Percentiles rank a stretch among this genome's conserved stretches.
Evolutionary conservation across 2,113 vertebrate species (phyloP).

Genomic region (Oreochromis tanganicae): DNA sequence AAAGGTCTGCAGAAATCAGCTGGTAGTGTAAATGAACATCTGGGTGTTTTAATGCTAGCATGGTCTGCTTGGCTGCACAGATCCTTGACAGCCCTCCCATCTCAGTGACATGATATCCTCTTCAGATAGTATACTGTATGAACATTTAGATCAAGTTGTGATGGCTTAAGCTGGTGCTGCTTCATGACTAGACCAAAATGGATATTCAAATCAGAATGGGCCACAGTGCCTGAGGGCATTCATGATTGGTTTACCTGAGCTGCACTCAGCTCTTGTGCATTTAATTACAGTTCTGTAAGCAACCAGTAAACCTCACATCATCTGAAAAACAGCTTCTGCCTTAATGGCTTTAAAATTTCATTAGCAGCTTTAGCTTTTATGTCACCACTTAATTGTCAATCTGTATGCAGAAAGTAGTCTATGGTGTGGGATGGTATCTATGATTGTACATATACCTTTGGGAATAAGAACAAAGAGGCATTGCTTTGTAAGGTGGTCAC

Average conservation of each 20-base stretch:
- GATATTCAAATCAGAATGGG: background rate
- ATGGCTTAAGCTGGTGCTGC: background rate
- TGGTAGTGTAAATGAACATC: constrained; percentile 17
- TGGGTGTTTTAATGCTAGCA: background rate
- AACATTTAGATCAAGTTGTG: background rate
- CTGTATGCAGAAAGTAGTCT: background rate
- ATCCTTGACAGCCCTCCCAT: background rate
- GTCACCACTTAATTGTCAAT: background rate
- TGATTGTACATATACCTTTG: background rate
- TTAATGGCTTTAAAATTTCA: background rate
- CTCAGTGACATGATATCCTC: background rate
- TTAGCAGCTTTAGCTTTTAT: constrained; percentile 4
- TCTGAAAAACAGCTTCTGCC: background rate
- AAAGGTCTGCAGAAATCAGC: constrained; percentile 10
- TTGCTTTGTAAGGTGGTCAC: background rate
- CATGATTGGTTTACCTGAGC: background rate
- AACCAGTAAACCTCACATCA: background rate
- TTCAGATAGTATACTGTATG: background rate
- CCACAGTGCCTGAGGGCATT: background rate
- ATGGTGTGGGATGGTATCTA: background rate
- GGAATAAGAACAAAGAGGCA: background rate
- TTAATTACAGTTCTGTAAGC: background rate
- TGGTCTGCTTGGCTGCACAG: background rate
- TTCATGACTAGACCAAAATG: background rate
- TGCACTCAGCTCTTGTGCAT: background rate